Base-by-base conservation (phyloP, 2,888 invertebrate species). In the Deilephila elpenor region DNA sequence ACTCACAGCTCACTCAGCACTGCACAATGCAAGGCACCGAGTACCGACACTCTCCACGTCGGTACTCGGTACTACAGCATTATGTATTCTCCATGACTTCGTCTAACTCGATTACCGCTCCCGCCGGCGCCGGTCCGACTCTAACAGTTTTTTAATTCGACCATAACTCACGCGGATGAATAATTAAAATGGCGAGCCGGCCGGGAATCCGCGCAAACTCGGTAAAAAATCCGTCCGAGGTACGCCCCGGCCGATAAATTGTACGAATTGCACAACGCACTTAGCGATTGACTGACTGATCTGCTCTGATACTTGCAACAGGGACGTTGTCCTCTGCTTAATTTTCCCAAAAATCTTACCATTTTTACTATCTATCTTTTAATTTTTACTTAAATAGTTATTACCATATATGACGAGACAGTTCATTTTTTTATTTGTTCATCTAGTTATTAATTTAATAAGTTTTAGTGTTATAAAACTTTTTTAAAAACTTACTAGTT, bases 61-160 rank as follows among this genome's bases (percentile, higher is more conserved):
- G 67, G 67, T 67, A 64, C 1, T 64, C 20, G 7, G 64, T 56
- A 37, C 19, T 72, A 53, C 72, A 75, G 67, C 89, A 93, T 93
- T 92, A 91, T 84, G 90, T 89, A 93, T 93, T 93, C 93, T 91
- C 90, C 90, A 93, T 91, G 91, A 89, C 86, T 91, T 87, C 88
- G 87, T 88, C 89, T 94, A 94, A 94, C 91, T 92, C 88, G 91
- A 94, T 94, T 94, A 94, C 90, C 78, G 84, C 83, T 86, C 91
- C 91, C 90, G 89, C 86, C 90, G 91, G 92, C 91, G 91, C 91
- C 91, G 90, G 91, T 90, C 91, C 91, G 90, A 91, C 92, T 93
- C 93, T 94, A 94, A 95, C 95, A 95, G 94, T 95, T 95, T 95
- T 95, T 95, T 95, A 95, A 95, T 95, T 95, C 93, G 93, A 91